Evolutionary conservation across 2,888 invertebrate species (phyloP), one percentile per base, ranked within the genome.

Genomic region (Oligia strigilis): DNA sequence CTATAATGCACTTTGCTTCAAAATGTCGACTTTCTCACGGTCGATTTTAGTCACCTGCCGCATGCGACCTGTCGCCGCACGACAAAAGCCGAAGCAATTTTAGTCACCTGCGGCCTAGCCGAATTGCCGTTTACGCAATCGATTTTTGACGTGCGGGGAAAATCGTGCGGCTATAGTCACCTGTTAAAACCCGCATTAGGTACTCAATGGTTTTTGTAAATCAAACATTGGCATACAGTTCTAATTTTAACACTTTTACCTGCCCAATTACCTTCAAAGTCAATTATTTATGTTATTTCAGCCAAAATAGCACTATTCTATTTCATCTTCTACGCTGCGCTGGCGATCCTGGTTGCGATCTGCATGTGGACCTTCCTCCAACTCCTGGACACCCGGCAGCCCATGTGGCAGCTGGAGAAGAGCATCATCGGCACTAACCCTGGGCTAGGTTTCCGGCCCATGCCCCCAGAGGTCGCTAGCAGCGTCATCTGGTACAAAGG

Each of bases 251-350:
- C 40, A 40, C 1, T 23, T 17, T 64, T 13, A 40, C 40, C 23
- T 66, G 3, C 4, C 2, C 11, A 4, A 13, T 23, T 40, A 66
- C 8, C 14, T 23, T 4, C 8, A 14, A 14, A 66, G n/a, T 67
- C 2, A n/a, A 43, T 67, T 14, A 43, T 17, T n/a, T 67, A 1
- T n/a, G 0, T 43, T 43, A 14, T 95, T 98, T 69, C 97, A 99
- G 99, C 98, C 83, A 99, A 99, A 97, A 99, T 99, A 93, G 98
- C 98, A 76, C 95, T 99, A n/a, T 99, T 99, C 97, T 99, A 99
- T 97, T 97, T 99, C 91, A 97, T 99, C 91, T 99, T 99, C 97
- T 99, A 99, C 97, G 97, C 98, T 81, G 98, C 99, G 88, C 97
- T 99, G 92, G 99, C 98, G 46, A 99, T 99, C 49, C 98, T 99